Base-by-base conservation (phyloP, 2,797 vertebrate genomes). In the Psittacula derbiana region DNA sequence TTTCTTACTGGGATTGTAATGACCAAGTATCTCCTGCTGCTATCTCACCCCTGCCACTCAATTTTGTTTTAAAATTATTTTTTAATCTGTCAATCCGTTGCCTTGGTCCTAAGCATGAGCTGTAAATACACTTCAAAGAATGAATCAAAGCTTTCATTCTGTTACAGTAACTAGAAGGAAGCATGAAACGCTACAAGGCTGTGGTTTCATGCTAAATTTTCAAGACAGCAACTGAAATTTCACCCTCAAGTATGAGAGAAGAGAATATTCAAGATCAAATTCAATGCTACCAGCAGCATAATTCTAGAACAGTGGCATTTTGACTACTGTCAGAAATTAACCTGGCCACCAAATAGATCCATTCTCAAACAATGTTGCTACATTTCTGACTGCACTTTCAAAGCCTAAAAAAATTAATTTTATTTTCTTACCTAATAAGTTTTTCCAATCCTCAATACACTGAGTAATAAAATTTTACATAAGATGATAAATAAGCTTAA, bases 121-220 rank as follows among this genome's bases (percentile, higher is more conserved):
- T 65, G 43, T 53, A 95, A 93, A 69, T 55, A 52, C 3, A 60
- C 27, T 38, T 75, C 53, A 86, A 72, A 61, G 15, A 92, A 72
- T 16, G 30, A 72, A 61, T 46, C 33, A 69, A 67, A 58, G n/a
- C n/a, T 79, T 81, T 81, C 30, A 69, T 55, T 91, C 64, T 80
- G n/a, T 44, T 57, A 62, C 9, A 69, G 27, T 25, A 30, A 49
- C 31, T 53, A 62, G 24, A 88, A 86, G 16, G 46, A 67, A 62
- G 38, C 25, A 57, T 12, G 8, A 82, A 78, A 74, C 19, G 71
- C 33, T 69, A 23, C 8, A 40, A 82, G 76, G 33, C 41, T 78
- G 38, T 21, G 18, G 10, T 70, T 92, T 81, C 31, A 52, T 75
- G 44, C 23, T 62, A 61, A 46, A 38, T 95, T 90, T 72, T 90